A percentile compares a stretch with the other conserved stretches of the same genome.
phyloP scores from a whole-genome alignment of 2,797 vertebrate genomes.

The Chiloscyllium punctatum region DNA sequence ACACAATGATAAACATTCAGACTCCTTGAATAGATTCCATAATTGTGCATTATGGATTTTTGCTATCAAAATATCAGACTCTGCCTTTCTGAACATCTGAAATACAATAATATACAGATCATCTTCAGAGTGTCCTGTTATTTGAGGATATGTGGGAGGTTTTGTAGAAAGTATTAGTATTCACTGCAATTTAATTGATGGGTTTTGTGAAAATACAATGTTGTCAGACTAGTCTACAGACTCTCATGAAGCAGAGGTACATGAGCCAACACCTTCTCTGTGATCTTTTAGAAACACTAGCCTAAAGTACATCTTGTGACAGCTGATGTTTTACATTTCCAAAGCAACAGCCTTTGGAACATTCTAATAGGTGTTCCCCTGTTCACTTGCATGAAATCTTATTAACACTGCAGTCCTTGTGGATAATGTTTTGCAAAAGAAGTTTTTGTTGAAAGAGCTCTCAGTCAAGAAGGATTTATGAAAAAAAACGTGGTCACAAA shows the following conservation, averaged over 20 bases:
- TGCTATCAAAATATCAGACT: neutral
- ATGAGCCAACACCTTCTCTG: neutral
- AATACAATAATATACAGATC: neutral
- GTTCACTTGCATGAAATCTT: neutral
- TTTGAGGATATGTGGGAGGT: neutral
- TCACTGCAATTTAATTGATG: neutral
- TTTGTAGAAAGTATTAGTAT: conserved; percentile 4
- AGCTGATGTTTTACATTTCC: neutral
- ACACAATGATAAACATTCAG: neutral
- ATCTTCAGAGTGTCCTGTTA: neutral
- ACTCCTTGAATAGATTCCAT: neutral
- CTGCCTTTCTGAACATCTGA: neutral
- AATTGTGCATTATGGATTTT: neutral
- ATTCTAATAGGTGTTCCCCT: neutral
- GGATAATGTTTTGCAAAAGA: neutral
- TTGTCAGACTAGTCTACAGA: neutral
- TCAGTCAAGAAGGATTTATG: neutral
- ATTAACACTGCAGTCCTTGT: neutral
- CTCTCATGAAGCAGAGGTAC: neutral
- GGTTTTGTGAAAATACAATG: neutral
- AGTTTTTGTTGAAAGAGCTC: neutral
- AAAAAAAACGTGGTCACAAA: neutral
- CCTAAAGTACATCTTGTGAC: neutral
- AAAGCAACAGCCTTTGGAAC: neutral
- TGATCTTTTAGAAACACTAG: neutral